phyloP scores from a whole-genome alignment of 2,113 vertebrate species.

The Odontophorus gujanensis region DNA sequence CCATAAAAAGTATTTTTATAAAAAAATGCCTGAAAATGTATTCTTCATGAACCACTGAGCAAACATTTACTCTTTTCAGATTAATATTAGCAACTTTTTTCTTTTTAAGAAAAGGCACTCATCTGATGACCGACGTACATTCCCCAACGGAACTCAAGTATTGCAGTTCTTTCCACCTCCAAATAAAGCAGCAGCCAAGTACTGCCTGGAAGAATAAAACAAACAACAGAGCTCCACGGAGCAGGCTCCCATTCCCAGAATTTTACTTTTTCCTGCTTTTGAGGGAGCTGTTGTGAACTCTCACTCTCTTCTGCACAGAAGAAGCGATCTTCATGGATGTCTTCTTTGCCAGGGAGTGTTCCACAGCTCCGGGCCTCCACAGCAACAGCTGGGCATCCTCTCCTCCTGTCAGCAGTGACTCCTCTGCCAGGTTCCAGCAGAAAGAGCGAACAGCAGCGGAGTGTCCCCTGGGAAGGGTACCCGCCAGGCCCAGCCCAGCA shows the following conservation, averaged over 20 bases:
- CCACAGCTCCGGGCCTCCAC: slow-evolving; percentile 86
- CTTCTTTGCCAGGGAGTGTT: slow-evolving; percentile 76
- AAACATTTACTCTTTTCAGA: slow-evolving; percentile 26
- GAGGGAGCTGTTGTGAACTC: slow-evolving; percentile 79
- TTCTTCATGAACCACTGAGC: neutral
- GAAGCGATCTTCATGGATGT: slow-evolving; percentile 83
- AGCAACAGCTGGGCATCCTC: slow-evolving; percentile 92
- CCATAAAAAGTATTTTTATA: neutral
- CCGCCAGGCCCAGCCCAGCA: slow-evolving; percentile 70
- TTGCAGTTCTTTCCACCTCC: neutral
- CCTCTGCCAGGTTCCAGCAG: slow-evolving; percentile 80
- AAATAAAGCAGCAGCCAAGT: neutral
- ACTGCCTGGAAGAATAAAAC: neutral
- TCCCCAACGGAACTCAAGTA: neutral
- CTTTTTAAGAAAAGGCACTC: neutral
- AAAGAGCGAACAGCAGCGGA: slow-evolving; percentile 86
- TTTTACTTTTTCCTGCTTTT: slow-evolving; percentile 73
- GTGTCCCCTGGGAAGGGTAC: slow-evolving; percentile 83
- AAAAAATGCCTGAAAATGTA: neutral
- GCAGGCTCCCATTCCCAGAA: neutral
- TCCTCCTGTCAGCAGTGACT: slow-evolving; percentile 88
- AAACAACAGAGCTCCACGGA: neutral
- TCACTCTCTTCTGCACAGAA: slow-evolving; percentile 83
- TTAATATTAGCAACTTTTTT: neutral
- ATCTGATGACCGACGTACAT: neutral